Percentiles rank a stretch among this genome's conserved stretches.
phyloP scores from a whole-genome alignment of 2,113 vertebrate species.

The Cromileptes altivelis region DNA sequence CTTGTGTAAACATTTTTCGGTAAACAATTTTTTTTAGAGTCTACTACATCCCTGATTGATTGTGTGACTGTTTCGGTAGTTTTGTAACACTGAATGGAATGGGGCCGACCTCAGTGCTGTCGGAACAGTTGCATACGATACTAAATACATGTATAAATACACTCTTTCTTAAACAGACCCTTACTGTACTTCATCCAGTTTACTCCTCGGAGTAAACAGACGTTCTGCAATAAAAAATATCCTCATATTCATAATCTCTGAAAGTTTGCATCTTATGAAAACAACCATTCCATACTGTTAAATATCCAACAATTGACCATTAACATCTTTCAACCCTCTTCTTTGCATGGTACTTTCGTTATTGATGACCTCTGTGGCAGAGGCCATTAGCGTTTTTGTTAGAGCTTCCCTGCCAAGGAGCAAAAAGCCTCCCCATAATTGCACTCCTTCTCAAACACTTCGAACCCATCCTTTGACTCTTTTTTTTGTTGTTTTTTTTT shows the following conservation, averaged over 20 bases:
- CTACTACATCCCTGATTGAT: slow-evolving; percentile 27
- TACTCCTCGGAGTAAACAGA: slow-evolving; percentile 9
- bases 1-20: slow-evolving; percentile 32
- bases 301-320: background rate
- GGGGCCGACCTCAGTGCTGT: background rate
- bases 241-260: slow-evolving; percentile 29
- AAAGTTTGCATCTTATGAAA: slow-evolving; percentile 21
- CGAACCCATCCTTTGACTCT: slow-evolving; percentile 17
- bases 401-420: slow-evolving; percentile 83
- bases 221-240: slow-evolving; percentile 39
- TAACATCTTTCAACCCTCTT: background rate
- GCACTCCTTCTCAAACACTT: slow-evolving; percentile 66
- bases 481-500: slow-evolving; percentile 20
- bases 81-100: slow-evolving; percentile 21
- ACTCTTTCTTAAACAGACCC: slow-evolving; percentile 4
- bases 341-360: background rate
- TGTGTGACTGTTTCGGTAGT: background rate
- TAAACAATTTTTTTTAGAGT: slow-evolving; percentile 40
- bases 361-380: slow-evolving; percentile 2
- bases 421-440: slow-evolving; percentile 86
- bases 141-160: slow-evolving; percentile 44
- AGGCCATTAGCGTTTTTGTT: slow-evolving; percentile 66
- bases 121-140: slow-evolving; percentile 14
- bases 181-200: background rate
- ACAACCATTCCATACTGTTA: background rate